Evolutionary conservation across 2,113 vertebrate species (phyloP).

Genomic region (Percina caprodes): DNA sequence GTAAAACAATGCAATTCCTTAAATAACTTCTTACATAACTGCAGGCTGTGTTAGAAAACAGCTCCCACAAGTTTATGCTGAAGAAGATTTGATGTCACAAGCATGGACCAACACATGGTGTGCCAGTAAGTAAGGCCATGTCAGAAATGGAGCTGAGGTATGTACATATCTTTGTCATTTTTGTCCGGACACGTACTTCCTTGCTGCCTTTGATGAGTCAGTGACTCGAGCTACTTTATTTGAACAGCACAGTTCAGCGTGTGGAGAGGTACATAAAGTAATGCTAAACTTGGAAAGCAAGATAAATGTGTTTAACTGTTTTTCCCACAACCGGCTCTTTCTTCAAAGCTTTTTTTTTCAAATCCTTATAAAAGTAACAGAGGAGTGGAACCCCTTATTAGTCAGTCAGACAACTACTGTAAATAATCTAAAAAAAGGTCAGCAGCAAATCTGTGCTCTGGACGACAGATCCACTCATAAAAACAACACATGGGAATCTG

Average conservation of each 20-base stretch:
- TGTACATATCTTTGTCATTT: slow-evolving; percentile 36
- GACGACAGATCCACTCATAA: background rate
- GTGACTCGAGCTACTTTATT: slow-evolving; percentile 19
- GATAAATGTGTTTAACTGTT: slow-evolving; percentile 18
- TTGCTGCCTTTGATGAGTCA: background rate
- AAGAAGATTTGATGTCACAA: slow-evolving; percentile 18
- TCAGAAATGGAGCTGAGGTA: slow-evolving; percentile 24
- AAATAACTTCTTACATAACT: background rate
- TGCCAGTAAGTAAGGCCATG: slow-evolving; percentile 11
- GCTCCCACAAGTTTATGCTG: background rate
- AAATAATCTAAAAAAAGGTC: slow-evolving; percentile 18
- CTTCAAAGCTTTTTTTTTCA: slow-evolving; percentile 30
- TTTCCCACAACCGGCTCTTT: slow-evolving; percentile 2
- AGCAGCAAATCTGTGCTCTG: background rate
- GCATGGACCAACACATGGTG: background rate
- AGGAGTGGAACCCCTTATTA: background rate
- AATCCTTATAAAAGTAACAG: slow-evolving; percentile 8
- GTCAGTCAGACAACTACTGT: background rate
- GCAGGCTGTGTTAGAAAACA: background rate
- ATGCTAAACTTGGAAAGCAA: slow-evolving; percentile 14
- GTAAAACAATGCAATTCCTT: background rate
- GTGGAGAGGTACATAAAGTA: background rate
- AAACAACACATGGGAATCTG: background rate
- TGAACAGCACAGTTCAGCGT: background rate
- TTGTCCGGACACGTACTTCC: slow-evolving; percentile 36